Conservation (phyloP, 2,888 invertebrate species). For the Synergus japonicus region DNA sequence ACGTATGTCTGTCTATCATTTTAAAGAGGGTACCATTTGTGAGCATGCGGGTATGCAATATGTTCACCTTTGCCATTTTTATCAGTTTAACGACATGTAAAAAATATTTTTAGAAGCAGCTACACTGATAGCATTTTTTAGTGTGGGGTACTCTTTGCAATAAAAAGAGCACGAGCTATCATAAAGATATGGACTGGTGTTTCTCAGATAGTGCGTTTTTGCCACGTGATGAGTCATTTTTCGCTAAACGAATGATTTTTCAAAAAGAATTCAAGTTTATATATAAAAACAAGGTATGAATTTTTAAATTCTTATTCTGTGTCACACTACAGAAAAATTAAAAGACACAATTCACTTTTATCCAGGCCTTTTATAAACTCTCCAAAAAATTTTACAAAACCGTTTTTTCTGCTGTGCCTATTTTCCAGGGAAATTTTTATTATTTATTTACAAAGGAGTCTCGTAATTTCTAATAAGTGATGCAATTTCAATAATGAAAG, state of each 20-base stretch:
- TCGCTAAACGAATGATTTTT: no score
- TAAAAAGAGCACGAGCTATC: neutral
- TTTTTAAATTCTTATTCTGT: no score
- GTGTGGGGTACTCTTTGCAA: neutral
- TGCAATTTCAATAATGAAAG: neutral
- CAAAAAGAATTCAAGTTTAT: no score
- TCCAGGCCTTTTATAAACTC: no score
- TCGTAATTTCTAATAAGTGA: neutral
- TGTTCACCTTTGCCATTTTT: conserved; percentile 1
- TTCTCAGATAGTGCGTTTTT: neutral
- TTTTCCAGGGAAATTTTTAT: neutral
- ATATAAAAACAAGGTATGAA: no score
- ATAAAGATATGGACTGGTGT: conserved; percentile 14
- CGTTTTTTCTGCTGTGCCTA: neutral
- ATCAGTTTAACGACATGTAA: conserved; percentile 27
- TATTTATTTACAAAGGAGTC: neutral
- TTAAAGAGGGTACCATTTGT: conserved; percentile 14
- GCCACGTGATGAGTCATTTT: no score
- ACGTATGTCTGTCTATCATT: neutral
- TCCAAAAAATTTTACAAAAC: no score
- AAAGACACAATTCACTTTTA: no score
- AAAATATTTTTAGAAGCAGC: conserved; percentile 28
- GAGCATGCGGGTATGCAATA: conserved; percentile 13
- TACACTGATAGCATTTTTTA: neutral
- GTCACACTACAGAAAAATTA: no score